Evolutionary conservation across 2,113 vertebrate species (phyloP).

Genomic region (Hemicordylus capensis): DNA sequence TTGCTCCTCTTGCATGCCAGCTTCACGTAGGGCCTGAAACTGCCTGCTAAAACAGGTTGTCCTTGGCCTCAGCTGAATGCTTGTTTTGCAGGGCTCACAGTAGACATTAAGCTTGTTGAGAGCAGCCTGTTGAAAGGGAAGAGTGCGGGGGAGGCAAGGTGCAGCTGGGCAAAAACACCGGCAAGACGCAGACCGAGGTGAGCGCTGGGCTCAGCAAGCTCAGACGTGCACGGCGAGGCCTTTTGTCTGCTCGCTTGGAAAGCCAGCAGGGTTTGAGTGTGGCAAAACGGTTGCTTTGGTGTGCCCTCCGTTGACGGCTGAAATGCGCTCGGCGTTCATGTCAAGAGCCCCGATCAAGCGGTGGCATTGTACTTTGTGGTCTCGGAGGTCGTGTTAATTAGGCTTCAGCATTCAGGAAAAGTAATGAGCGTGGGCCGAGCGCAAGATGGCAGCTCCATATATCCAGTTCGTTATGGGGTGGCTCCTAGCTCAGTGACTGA

Average conservation of each 20-base stretch:
- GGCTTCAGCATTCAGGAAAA: conserved; percentile 31
- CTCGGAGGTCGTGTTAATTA: conserved; percentile 46
- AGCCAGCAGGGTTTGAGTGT: conserved; percentile 35
- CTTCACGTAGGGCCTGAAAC: neutral
- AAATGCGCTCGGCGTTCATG: conserved; percentile 42
- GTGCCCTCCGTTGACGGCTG: conserved; percentile 45
- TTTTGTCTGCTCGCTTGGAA: conserved; percentile 34
- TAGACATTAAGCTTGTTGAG: neutral
- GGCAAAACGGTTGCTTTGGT: conserved; percentile 32
- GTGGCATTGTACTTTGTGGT: conserved; percentile 36
- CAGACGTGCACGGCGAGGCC: conserved; percentile 35
- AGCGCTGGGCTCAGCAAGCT: conserved; percentile 19
- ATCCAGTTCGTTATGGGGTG: no score
- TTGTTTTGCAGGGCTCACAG: neutral
- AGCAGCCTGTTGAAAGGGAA: neutral
- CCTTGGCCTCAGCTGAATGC: neutral
- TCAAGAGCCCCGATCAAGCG: conserved; percentile 30
- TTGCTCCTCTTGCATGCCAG: neutral
- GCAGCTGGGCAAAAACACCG: conserved; percentile 8
- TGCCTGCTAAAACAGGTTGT: neutral
- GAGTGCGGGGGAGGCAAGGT: neutral
- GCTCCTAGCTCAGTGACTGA: no score
- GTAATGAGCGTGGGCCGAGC: conserved; percentile 30
- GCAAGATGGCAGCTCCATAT: no score
- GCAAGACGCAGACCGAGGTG: neutral